Evolutionary conservation across 2,888 invertebrate species (phyloP).

Genomic region (Pammene fasciana): DNA sequence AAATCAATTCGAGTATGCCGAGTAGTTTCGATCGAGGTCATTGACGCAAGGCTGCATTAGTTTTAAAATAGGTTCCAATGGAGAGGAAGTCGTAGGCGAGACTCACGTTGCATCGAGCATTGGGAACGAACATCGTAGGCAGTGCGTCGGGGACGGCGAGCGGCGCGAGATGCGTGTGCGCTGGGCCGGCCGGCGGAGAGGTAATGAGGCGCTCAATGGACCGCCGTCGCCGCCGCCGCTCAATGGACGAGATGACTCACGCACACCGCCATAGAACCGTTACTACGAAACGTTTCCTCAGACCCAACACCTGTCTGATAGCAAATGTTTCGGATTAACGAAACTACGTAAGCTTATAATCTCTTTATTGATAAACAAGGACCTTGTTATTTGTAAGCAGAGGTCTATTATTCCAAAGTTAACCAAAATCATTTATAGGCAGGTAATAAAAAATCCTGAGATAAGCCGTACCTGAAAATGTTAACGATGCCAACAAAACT

Average conservation of each 20-base stretch:
- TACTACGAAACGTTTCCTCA: constrained; percentile 62
- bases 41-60: constrained; percentile 53
- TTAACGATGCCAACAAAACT: not conserved
- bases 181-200: constrained; percentile 81
- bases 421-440: not conserved
- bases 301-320: constrained; percentile 60
- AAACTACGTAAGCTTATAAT: constrained; percentile 25
- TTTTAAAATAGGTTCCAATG: constrained; percentile 48
- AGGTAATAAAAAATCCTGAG: not conserved
- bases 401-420: not conserved
- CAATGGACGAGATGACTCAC: constrained; percentile 78
- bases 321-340: constrained; percentile 65
- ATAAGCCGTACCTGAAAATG: constrained; percentile 1
- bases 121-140: constrained; percentile 72
- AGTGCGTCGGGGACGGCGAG: constrained; percentile 57
- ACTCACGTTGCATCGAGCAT: constrained; percentile 76
- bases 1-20: constrained; percentile 45
- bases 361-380: constrained; percentile 23
- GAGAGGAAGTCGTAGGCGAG: constrained; percentile 76
- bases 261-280: constrained; percentile 75
- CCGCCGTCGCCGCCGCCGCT: constrained; percentile 53
- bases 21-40: constrained; percentile 31
- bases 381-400: constrained; percentile 14
- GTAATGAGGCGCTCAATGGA: constrained; percentile 81
- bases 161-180: constrained; percentile 79